Evolutionary conservation across 2,113 vertebrate species (phyloP).

Genomic region (Dunckerocampus dactyliophorus): DNA sequence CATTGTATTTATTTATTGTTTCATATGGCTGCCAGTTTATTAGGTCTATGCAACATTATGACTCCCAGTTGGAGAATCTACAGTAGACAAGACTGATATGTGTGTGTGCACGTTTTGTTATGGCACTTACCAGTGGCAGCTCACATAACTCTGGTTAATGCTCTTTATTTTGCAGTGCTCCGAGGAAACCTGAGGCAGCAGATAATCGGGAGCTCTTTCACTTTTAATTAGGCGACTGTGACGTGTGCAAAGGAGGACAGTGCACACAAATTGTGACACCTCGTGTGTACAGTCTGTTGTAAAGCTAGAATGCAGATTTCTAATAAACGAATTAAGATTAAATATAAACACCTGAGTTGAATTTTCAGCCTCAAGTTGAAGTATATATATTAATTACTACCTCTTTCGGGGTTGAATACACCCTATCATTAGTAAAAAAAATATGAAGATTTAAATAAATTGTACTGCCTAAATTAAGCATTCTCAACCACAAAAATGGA

Average conservation of each 20-base stretch:
- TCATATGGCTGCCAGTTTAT: constrained; percentile 46
- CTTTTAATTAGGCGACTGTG: constrained; percentile 72
- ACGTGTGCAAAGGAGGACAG: constrained; percentile 25
- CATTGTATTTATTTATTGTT: constrained; percentile 50
- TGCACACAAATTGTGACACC: constrained; percentile 18
- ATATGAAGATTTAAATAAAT: too few relatives aligned
- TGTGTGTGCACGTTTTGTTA: constrained; percentile 30
- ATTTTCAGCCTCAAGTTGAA: too few relatives aligned
- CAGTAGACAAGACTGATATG: constrained; percentile 40
- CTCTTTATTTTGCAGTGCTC: constrained; percentile 66
- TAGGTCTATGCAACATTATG: constrained; percentile 29
- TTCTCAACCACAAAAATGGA: too few relatives aligned
- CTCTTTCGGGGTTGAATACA: too few relatives aligned
- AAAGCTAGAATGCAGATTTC: constrained; percentile 13
- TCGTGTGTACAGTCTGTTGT: constrained; percentile 8
- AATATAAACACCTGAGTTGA: too few relatives aligned
- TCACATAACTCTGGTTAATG: constrained; percentile 68
- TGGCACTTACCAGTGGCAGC: constrained; percentile 55
- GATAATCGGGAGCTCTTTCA: constrained; percentile 64
- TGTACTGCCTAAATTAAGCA: too few relatives aligned
- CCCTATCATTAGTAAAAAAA: too few relatives aligned
- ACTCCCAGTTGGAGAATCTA: constrained; percentile 50
- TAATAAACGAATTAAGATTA: too few relatives aligned
- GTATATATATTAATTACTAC: too few relatives aligned
- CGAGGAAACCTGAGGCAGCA: constrained; percentile 49